These are phyloP conservation scores for Poicephalus gulielmi DNA, from an alignment of 2,113 vertebrate species.

Conservation along the genomic window DNA sequence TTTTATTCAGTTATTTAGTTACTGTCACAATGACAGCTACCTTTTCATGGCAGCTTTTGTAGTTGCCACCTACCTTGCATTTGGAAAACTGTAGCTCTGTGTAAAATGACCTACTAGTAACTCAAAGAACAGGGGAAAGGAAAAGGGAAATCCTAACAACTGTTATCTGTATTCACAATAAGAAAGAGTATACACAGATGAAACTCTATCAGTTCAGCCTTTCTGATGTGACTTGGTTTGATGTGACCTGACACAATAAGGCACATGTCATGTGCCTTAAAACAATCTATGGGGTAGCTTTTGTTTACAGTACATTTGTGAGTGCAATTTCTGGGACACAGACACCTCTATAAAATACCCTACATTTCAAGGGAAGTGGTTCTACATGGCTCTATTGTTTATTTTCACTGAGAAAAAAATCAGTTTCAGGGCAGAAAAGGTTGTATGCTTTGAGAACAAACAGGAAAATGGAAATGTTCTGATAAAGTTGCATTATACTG, in stretches of 20 bases:
- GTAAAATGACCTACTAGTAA: not conserved
- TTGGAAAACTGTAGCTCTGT: not conserved
- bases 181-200: not conserved
- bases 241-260: slow-evolving; percentile 32
- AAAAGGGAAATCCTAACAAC: not conserved
- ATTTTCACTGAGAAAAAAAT: not conserved
- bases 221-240: not conserved
- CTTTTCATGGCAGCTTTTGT: not conserved
- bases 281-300: not conserved
- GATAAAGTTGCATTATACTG: not conserved
- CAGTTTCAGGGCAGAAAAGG: not conserved
- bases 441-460: not conserved
- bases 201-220: not conserved
- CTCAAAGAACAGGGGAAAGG: not conserved
- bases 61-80: not conserved
- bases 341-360: not conserved
- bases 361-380: not conserved
- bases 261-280: not conserved
- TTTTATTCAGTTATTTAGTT: not conserved
- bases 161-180: not conserved
- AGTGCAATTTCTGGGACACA: not conserved
- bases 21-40: not conserved
- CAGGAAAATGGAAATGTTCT: not conserved
- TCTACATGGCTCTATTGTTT: not conserved
- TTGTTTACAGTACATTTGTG: not conserved